Percentiles rank a stretch among this genome's conserved stretches.
phyloP scores from a whole-genome alignment of 2,113 vertebrate genomes.

The Pseudonaja textilis region DNA sequence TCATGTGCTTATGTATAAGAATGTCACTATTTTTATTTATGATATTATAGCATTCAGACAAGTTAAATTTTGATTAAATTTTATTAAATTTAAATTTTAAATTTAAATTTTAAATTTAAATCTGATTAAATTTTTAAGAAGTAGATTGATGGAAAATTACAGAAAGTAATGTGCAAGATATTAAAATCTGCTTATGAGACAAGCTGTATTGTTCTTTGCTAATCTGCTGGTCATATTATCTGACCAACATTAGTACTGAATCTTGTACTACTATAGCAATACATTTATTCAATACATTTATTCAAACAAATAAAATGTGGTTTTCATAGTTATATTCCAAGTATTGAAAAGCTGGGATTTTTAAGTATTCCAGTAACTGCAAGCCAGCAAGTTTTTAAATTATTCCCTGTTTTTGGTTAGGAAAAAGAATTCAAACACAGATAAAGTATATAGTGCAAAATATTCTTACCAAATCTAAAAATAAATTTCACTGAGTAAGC shows the following conservation, averaged over 20 bases:
- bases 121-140: not conserved
- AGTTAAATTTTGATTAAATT: not conserved
- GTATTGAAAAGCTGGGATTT: not conserved
- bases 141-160: not conserved
- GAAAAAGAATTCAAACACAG: slow-evolving; percentile 33
- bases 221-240: not conserved
- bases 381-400: not conserved
- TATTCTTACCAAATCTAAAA: slow-evolving; percentile 51
- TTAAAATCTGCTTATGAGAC: not conserved
- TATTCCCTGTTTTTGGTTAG: slow-evolving; percentile 54
- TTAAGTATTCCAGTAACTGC: not conserved
- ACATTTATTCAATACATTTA: not conserved
- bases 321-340: not conserved
- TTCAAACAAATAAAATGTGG: not conserved
- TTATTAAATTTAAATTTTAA: too few species aligned
- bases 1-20: not conserved
- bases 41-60: not conserved
- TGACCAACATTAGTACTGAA: not conserved
- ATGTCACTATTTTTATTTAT: not conserved
- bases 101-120: too few species aligned
- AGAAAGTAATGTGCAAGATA: not conserved
- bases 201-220: not conserved
- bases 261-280: not conserved
- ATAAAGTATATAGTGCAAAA: slow-evolving; percentile 35
- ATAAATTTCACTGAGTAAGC: slow-evolving; percentile 15